phyloP scores from a whole-genome alignment of 1,140 invertebrate species.

The Platyura marginata region DNA sequence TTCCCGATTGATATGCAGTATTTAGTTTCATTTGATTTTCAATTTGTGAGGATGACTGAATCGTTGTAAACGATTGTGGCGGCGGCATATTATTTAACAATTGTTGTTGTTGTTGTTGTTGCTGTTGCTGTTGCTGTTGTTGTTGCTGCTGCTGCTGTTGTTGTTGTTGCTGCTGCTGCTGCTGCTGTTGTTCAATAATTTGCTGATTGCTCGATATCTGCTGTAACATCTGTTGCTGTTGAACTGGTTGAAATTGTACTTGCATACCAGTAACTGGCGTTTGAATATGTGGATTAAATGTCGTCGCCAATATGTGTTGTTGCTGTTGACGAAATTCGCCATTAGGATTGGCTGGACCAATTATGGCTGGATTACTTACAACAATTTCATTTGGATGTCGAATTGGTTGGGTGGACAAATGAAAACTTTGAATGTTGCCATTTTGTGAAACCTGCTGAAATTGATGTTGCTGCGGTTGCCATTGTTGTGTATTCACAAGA shows the following conservation, averaged over 20 bases:
- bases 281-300: neutral
- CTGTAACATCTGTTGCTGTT: neutral
- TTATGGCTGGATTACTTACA: neutral
- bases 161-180: neutral
- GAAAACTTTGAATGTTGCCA: constrained; percentile 1
- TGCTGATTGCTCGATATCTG: neutral
- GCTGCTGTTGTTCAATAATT: neutral
- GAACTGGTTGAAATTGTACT: constrained; percentile 1
- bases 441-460: constrained; percentile 1
- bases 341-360: neutral
- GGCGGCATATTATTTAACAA: neutral
- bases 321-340: neutral
- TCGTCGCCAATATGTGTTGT: neutral
- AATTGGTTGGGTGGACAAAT: neutral
- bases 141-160: neutral
- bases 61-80: neutral
- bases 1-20: neutral
- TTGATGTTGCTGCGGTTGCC: neutral
- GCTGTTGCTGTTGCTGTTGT: neutral
- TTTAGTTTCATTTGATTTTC: neutral
- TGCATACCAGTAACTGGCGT: neutral
- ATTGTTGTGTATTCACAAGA: constrained; percentile 2
- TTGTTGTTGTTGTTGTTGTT: neutral
- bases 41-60: neutral
- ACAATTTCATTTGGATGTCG: neutral